Percentiles rank a stretch among this genome's conserved stretches.
Conservation (phyloP, 2,888 invertebrate species). For the Drosophila ustulata region DNA sequence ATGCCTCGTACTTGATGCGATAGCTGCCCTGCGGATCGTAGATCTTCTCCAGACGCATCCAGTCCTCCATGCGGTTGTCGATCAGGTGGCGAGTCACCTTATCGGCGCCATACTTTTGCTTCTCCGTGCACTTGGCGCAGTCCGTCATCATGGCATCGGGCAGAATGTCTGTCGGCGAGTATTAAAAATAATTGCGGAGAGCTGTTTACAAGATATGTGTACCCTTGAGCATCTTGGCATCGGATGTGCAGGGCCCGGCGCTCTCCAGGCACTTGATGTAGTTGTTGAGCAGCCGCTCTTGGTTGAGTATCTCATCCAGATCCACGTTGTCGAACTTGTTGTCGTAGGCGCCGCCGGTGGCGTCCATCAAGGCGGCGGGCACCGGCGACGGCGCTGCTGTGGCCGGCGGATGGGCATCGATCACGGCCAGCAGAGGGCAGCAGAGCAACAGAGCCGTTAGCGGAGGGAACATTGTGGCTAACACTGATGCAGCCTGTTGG, state of each 20-base stretch:
- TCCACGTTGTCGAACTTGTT: slow-evolving; percentile 90
- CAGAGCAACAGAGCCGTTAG: slow-evolving; percentile 13
- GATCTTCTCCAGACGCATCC: slow-evolving; percentile 87
- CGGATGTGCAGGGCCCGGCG: slow-evolving; percentile 88
- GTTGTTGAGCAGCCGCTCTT: slow-evolving; percentile 88
- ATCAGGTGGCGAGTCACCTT: slow-evolving; percentile 87
- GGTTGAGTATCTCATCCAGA: slow-evolving; percentile 88
- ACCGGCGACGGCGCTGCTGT: slow-evolving; percentile 51
- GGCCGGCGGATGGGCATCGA: slow-evolving; percentile 62
- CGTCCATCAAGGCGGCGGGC: neutral
- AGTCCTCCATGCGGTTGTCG: slow-evolving; percentile 86
- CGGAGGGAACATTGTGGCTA: slow-evolving; percentile 26
- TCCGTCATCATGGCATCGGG: slow-evolving; percentile 90
- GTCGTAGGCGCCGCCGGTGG: slow-evolving; percentile 85
- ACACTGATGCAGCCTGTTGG: slow-evolving; percentile 4
- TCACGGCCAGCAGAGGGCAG: neutral
- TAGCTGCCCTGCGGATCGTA: slow-evolving; percentile 88
- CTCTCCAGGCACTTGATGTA: slow-evolving; percentile 89
- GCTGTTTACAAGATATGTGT: no score
- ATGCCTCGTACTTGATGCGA: slow-evolving; percentile 87
- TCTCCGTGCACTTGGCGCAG: slow-evolving; percentile 89
- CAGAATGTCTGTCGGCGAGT: slow-evolving; percentile 86
- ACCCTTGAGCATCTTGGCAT: slow-evolving; percentile 90
- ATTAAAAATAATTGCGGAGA: no score
- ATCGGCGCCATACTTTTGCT: slow-evolving; percentile 88